Conservation (phyloP, 2,113 vertebrate species). For the Dicrurus megarhynchus region DNA sequence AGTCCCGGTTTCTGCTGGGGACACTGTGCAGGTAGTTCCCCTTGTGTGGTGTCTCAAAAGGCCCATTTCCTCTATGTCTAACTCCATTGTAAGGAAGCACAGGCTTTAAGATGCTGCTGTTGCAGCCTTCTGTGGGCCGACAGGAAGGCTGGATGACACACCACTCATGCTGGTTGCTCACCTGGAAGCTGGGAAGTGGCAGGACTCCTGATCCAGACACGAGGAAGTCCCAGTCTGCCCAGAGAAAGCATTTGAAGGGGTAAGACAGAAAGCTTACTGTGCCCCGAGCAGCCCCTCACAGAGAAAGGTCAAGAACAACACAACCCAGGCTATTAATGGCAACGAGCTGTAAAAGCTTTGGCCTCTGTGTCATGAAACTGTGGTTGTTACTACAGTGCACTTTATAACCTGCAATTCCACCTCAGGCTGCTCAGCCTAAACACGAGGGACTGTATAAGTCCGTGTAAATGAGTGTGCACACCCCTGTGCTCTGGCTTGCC, state of each 20-base stretch:
- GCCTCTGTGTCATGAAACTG: not conserved
- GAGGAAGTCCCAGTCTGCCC: not conserved
- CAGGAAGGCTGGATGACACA: not conserved
- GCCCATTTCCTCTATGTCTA: not conserved
- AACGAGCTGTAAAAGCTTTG: not conserved
- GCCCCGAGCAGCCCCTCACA: not conserved
- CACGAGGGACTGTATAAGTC: not conserved
- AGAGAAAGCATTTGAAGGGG: not conserved
- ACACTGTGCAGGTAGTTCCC: not conserved
- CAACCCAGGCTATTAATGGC: not conserved
- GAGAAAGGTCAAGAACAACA: not conserved
- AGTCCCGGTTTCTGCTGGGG: not conserved
- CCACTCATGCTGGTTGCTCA: not conserved
- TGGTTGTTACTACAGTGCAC: not conserved
- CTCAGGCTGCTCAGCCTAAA: not conserved
- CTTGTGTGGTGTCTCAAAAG: not conserved
- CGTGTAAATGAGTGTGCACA: not conserved
- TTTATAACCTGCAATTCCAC: not conserved
- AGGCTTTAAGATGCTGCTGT: not conserved
- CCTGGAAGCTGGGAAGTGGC: not conserved
- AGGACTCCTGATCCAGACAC: accelerated
- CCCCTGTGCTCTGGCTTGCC: accelerated
- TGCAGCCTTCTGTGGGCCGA: not conserved
- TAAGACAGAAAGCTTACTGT: not conserved
- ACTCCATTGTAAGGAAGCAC: not conserved